Evolutionary conservation across 2,888 invertebrate species (phyloP).

Genomic region (Plebejus argus): DNA sequence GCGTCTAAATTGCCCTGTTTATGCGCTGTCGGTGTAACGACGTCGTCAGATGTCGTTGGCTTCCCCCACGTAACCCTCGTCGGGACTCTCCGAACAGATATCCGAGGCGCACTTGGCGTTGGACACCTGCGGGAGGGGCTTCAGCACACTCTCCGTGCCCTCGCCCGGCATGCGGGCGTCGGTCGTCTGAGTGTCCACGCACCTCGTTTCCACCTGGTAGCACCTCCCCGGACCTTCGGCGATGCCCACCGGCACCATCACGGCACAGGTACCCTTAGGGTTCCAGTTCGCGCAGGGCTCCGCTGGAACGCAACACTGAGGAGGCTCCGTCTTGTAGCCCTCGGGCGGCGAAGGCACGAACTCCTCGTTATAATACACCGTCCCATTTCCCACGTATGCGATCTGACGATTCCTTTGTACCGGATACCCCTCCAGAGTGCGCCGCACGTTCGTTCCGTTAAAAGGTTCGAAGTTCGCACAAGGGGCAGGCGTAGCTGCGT

Average conservation of each 20-base stretch:
- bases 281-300: constrained; percentile 73
- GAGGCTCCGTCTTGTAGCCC: constrained; percentile 83
- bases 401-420: constrained; percentile 78
- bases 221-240: constrained; percentile 71
- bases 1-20: constrained; percentile 71
- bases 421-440: constrained; percentile 91
- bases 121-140: constrained; percentile 69
- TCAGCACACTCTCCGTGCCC: constrained; percentile 66
- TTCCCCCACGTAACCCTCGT: constrained; percentile 93
- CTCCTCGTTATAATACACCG: constrained; percentile 77
- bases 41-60: constrained; percentile 86
- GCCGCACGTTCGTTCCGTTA: constrained; percentile 82
- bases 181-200: constrained; percentile 83
- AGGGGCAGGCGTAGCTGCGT: constrained; percentile 59
- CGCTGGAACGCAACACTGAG: constrained; percentile 69
- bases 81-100: constrained; percentile 88
- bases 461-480: constrained; percentile 72
- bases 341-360: constrained; percentile 86
- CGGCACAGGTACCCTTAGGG: constrained; percentile 77
- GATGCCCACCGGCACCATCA: constrained; percentile 73
- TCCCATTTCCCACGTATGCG: constrained; percentile 72
- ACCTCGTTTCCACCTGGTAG: constrained; percentile 80
- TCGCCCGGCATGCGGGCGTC: constrained; percentile 71
- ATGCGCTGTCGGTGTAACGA: constrained; percentile 69
- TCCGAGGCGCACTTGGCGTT: constrained; percentile 75